These are phyloP conservation scores for Apodemus agrarius DNA, from an alignment of 2,797 vertebrate genomes.

Conservation along the genomic window DNA sequence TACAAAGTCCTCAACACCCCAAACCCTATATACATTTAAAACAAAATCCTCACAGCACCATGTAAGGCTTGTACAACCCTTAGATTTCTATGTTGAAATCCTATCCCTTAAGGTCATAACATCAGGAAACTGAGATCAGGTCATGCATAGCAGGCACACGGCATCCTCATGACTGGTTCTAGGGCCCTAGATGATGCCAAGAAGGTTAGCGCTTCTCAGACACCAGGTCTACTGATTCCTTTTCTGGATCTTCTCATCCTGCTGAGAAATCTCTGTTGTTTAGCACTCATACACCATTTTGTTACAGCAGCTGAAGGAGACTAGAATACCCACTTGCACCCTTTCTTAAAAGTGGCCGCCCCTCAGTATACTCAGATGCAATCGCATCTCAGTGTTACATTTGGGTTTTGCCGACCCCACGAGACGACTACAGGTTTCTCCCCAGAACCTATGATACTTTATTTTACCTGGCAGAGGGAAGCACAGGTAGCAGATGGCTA, in stretches of 20 bases:
- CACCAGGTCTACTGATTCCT: not conserved
- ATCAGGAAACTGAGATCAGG: not conserved
- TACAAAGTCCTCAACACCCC: not conserved
- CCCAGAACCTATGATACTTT: not conserved
- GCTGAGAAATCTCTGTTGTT: not conserved
- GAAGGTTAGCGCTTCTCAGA: not conserved
- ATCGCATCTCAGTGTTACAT: not conserved
- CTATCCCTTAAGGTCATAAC: not conserved
- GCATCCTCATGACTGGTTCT: not conserved
- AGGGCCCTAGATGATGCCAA: not conserved
- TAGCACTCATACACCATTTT: not conserved
- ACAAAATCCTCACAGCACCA: not conserved
- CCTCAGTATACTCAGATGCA: not conserved
- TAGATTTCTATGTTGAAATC: not conserved
- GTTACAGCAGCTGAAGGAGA: not conserved
- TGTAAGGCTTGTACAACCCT: too few species aligned
- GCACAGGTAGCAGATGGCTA: not conserved
- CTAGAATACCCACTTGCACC: not conserved
- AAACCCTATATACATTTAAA: not conserved
- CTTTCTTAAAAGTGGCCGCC: not conserved
- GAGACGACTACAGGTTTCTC: not conserved
- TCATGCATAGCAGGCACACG: not conserved
- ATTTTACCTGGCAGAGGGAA: not conserved
- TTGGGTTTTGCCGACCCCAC: not conserved
- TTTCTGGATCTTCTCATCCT: not conserved